phyloP scores from a whole-genome alignment of 2,888 invertebrate species.

The Spatulosminthurus flaviceps region DNA sequence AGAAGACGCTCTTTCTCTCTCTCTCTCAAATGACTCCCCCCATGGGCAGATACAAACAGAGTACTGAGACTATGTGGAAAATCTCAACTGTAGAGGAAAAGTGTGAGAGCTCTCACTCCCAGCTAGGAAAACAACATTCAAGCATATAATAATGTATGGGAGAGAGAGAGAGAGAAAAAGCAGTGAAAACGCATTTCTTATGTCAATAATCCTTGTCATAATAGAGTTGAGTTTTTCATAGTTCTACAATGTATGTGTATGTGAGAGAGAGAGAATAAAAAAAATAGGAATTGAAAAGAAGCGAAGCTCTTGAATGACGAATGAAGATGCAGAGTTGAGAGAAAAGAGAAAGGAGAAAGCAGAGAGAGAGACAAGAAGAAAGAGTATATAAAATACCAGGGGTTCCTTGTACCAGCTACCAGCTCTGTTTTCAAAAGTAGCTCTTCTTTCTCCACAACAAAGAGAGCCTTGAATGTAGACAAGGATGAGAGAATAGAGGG shows the following conservation, averaged over 20 bases:
- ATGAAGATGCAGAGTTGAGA: no score
- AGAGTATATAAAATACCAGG: no score
- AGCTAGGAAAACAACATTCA: slow-evolving; percentile 6
- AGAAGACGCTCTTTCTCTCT: no score
- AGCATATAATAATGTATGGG: not conserved
- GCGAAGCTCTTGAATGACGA: not conserved
- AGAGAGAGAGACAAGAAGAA: not conserved
- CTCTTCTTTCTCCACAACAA: no score
- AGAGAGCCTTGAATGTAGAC: no score
- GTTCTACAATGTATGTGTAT: not conserved
- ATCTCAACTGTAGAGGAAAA: not conserved
- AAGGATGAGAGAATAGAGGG: no score
- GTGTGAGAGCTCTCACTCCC: not conserved
- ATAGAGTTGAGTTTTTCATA: slow-evolving; percentile 29
- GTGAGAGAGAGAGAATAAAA: not conserved
- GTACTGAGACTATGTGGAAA: not conserved
- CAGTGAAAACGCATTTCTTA: slow-evolving; percentile 31
- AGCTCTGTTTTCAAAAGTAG: no score
- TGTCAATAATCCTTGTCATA: slow-evolving; percentile 26
- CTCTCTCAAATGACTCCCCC: no score
- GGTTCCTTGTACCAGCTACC: not conserved
- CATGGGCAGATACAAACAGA: not conserved
- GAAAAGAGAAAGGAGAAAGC: not conserved
- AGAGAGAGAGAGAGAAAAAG: not conserved
- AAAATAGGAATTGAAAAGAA: not conserved